phyloP scores from a whole-genome alignment of 2,888 invertebrate species.

The Adelognathus sp. region DNA sequence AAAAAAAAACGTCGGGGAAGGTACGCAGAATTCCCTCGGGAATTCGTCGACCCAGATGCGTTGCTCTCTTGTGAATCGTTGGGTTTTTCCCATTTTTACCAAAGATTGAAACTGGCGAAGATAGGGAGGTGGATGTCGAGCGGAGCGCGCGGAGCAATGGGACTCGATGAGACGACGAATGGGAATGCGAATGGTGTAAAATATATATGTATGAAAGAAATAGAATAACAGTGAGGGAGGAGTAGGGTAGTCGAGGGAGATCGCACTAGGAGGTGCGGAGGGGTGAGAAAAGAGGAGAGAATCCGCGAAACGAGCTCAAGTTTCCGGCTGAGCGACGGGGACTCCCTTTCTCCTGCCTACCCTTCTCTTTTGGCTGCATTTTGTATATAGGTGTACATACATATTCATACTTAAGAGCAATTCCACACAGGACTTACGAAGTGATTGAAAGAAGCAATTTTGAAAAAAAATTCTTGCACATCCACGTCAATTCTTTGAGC shows the following conservation, averaged over 20 bases:
- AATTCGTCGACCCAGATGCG: constrained; percentile 41
- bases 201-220: constrained; percentile 18
- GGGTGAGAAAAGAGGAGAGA: constrained; percentile 47
- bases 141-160: not conserved
- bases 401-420: not conserved
- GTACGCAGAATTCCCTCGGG: constrained; percentile 33
- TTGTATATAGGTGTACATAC: constrained; percentile 1
- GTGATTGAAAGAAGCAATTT: not conserved
- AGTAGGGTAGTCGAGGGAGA: not conserved
- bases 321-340: constrained; percentile 32
- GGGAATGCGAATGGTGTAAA: constrained; percentile 19
- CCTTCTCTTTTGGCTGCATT: not conserved
- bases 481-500: no score
- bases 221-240: not conserved
- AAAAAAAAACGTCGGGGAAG: not conserved
- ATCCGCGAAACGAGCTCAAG: constrained; percentile 32
- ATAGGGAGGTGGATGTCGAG: not conserved
- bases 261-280: constrained; percentile 13
- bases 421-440: not conserved
- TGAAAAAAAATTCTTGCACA: no score
- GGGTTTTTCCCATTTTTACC: constrained; percentile 31
- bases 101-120: constrained; percentile 32
- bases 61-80: constrained; percentile 3
- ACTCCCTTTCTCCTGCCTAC: not conserved
- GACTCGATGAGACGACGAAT: not conserved